phyloP scores from a whole-genome alignment of 2,113 vertebrate genomes.

The Tetraodon nigroviridis region DNA sequence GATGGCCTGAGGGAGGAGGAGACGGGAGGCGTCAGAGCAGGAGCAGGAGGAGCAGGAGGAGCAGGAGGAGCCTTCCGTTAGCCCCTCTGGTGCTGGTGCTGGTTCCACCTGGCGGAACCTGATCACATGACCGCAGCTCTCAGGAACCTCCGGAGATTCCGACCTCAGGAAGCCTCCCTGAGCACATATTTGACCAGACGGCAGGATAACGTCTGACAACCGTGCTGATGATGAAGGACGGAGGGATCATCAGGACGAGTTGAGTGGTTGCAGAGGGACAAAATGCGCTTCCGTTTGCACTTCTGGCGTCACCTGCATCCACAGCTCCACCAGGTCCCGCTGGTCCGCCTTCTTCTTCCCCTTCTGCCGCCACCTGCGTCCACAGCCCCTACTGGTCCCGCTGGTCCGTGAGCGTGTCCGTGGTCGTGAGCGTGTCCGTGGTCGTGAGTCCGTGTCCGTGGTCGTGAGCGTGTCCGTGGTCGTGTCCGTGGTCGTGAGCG shows the following conservation, averaged over 20 bases:
- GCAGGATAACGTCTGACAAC: not conserved
- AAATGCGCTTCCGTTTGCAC: not conserved
- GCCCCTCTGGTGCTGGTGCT: no score
- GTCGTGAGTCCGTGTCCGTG: conserved; percentile 19
- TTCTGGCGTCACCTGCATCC: conserved; percentile 77
- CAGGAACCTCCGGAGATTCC: no score
- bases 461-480: conserved; percentile 7
- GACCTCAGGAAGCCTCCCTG: not conserved
- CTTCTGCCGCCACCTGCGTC: conserved; percentile 77
- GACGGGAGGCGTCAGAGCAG: not conserved
- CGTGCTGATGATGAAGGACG: not conserved
- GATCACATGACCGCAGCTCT: no score
- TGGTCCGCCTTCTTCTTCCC: conserved; percentile 51
- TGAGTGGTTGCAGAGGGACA: no score
- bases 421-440: conserved; percentile 3
- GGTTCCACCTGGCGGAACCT: no score
- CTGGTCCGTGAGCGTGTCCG: conserved; percentile 42
- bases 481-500: conserved; percentile 4
- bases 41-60: no score
- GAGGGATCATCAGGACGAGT: no score
- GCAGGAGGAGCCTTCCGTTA: no score
- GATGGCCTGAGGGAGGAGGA: conserved; percentile 71
- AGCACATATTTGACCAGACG: not conserved
- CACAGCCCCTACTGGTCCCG: conserved; percentile 78
- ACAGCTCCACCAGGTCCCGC: conserved; percentile 77